Conservation (phyloP, 2,888 invertebrate species). For the Drosophila longiperda region DNA sequence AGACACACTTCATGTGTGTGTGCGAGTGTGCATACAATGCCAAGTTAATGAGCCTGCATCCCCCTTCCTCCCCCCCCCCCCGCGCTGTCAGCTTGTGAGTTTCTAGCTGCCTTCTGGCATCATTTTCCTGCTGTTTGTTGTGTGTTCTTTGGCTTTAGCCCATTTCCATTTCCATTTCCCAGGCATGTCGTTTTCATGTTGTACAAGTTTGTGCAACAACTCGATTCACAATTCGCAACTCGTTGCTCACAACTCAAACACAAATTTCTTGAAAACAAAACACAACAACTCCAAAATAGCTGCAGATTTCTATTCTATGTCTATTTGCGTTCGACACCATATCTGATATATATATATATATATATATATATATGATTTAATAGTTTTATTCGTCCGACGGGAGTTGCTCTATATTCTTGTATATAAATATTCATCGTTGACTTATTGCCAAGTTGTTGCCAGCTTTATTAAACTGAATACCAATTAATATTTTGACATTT, state of each 20-base stretch:
- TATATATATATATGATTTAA: not conserved
- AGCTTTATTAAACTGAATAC: not conserved
- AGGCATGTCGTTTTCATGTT: slow-evolving; percentile 72
- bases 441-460: not conserved
- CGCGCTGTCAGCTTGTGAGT: slow-evolving; percentile 5
- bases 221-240: slow-evolving; percentile 27
- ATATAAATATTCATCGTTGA: not conserved
- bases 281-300: not conserved
- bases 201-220: slow-evolving; percentile 68
- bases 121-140: slow-evolving; percentile 30
- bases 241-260: slow-evolving; percentile 47
- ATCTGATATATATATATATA: not conserved
- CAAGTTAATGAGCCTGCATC: slow-evolving; percentile 68
- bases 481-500: not conserved
- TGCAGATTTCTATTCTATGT: not conserved
- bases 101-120: slow-evolving; percentile 43
- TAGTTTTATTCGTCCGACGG: not conserved
- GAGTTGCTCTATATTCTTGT: not conserved
- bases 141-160: slow-evolving; percentile 42
- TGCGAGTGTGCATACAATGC: slow-evolving; percentile 48
- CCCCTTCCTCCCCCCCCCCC: not conserved
- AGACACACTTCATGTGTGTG: slow-evolving; percentile 18
- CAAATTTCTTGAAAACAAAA: slow-evolving; percentile 43
- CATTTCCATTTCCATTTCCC: slow-evolving; percentile 33
- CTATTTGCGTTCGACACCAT: not conserved